phyloP scores from a whole-genome alignment of 2,797 vertebrate genomes.

The Gambusia yucatana region DNA sequence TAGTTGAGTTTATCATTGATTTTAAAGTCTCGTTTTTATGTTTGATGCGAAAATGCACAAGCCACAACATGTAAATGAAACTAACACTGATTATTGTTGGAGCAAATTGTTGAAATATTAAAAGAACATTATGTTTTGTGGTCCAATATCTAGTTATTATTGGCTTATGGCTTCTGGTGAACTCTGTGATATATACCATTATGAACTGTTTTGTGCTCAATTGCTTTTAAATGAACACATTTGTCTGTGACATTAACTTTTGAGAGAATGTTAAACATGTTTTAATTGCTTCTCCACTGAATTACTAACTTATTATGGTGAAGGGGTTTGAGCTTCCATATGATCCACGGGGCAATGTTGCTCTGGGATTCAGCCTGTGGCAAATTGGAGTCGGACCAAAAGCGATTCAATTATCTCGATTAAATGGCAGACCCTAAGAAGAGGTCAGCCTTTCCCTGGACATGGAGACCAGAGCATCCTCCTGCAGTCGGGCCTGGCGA shows the following conservation, averaged over 20 bases:
- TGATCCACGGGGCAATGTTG: neutral
- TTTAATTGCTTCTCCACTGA: neutral
- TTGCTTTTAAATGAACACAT: neutral
- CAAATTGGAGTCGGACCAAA: neutral
- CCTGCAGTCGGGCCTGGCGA: neutral
- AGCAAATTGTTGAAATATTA: neutral
- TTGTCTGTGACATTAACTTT: neutral
- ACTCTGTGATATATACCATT: neutral
- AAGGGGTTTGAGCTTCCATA: neutral
- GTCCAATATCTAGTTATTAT: neutral
- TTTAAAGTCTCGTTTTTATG: constrained; percentile 3
- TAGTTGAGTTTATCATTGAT: constrained; percentile 4
- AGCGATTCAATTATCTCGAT: neutral
- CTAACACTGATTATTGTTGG: neutral
- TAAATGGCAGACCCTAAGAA: neutral
- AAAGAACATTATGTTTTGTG: neutral
- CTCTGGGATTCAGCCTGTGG: neutral
- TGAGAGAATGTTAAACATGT: neutral
- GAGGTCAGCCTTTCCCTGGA: neutral
- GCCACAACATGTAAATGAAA: neutral
- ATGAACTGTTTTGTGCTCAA: neutral
- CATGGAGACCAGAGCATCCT: neutral
- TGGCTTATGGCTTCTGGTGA: neutral
- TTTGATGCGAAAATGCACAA: constrained; percentile 7
- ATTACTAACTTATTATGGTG: neutral